These are phyloP conservation scores for Harpagoxenus sublaevis DNA, from an alignment of 2,888 invertebrate genomes.

Conservation along the genomic window DNA sequence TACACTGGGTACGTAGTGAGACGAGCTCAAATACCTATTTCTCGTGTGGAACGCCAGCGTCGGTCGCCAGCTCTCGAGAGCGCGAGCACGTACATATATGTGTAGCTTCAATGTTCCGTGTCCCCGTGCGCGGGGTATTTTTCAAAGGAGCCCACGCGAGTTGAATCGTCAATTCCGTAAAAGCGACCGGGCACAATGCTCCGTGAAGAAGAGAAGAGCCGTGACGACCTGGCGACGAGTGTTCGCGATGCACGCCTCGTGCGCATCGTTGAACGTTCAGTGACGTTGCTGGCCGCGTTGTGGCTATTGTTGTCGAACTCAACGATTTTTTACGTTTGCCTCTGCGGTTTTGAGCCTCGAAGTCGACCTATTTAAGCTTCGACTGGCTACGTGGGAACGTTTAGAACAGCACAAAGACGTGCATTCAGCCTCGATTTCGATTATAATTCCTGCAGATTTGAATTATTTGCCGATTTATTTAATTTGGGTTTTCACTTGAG, in stretches of 20 bases:
- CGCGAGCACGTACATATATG: conserved; percentile 13
- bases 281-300: conserved; percentile 20
- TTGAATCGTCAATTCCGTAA: conserved; percentile 65
- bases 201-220: conserved; percentile 29
- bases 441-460: not conserved
- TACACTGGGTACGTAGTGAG: not conserved
- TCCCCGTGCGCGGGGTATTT: conserved; percentile 62
- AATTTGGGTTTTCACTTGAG: not conserved
- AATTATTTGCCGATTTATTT: not conserved
- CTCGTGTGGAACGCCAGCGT: conserved; percentile 43
- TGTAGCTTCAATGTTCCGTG: conserved; percentile 41
- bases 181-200: conserved; percentile 51
- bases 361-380: conserved; percentile 19
- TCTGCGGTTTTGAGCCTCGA: not conserved
- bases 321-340: conserved; percentile 36
- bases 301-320: conserved; percentile 37
- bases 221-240: conserved; percentile 19
- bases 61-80: not conserved
- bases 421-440: not conserved
- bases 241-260: conserved; percentile 38
- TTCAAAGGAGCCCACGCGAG: conserved; percentile 71
- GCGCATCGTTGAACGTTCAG: conserved; percentile 43
- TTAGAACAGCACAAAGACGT: not conserved
- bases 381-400: not conserved
- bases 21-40: conserved; percentile 33